A percentile compares a stretch with the other conserved stretches of the same genome.
phyloP scores from a whole-genome alignment of 2,888 invertebrate species.

The Bugulina stolonifera region DNA sequence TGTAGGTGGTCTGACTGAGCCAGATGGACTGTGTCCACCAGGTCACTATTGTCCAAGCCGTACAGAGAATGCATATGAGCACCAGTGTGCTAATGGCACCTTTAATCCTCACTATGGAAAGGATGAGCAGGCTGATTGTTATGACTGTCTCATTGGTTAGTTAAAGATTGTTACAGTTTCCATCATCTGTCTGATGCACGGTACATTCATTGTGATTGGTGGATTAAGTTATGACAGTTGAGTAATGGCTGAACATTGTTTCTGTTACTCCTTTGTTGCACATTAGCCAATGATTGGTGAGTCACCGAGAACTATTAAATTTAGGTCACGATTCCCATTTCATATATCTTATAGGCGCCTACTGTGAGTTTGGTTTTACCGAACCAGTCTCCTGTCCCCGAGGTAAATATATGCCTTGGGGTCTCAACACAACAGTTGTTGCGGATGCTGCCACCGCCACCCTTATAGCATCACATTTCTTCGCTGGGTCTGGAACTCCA shows the following conservation, averaged over 20 bases:
- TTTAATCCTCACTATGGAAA: slow-evolving; percentile 40
- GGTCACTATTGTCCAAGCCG: slow-evolving; percentile 48
- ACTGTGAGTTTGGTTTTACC: slow-evolving; percentile 44
- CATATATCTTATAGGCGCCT: slow-evolving; percentile 43
- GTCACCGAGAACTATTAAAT: no score
- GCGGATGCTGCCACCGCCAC: background rate
- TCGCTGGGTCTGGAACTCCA: slow-evolving; percentile 35
- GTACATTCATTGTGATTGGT: background rate
- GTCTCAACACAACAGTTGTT: slow-evolving; percentile 32
- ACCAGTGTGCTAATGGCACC: slow-evolving; percentile 47
- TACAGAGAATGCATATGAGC: slow-evolving; percentile 38
- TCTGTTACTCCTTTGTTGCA: no score
- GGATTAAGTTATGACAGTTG: background rate
- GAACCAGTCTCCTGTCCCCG: slow-evolving; percentile 36
- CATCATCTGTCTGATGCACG: no score
- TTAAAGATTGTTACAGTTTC: no score
- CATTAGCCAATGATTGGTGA: no score
- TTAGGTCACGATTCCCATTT: no score
- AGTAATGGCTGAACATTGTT: background rate
- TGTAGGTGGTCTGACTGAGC: slow-evolving; percentile 40
- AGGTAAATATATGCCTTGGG: slow-evolving; percentile 49
- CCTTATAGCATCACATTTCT: background rate
- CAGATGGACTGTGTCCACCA: slow-evolving; percentile 39
- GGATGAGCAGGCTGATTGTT: slow-evolving; percentile 38
- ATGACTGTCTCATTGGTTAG: slow-evolving; percentile 45